Evolutionary conservation across 1,140 invertebrate genomes (phyloP).

Genomic region (Rhysida immarginata): DNA sequence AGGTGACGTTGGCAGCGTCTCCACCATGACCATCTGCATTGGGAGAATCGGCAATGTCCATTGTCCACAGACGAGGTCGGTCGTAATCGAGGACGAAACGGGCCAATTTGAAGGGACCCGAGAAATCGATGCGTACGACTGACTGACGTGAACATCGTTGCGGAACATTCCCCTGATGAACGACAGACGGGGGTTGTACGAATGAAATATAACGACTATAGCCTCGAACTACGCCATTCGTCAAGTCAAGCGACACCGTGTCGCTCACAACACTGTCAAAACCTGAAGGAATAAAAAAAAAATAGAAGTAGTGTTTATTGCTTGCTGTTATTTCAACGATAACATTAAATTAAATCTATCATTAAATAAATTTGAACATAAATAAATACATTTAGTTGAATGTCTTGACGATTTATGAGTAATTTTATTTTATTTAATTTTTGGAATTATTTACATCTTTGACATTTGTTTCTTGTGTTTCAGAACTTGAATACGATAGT

Average conservation of each 20-base stretch:
- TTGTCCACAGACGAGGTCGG: conserved; percentile 25
- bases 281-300: no score
- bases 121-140: conserved; percentile 26
- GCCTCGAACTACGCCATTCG: conserved; percentile 19
- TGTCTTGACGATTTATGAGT: no score
- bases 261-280: no score
- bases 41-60: conserved; percentile 26
- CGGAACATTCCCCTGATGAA: neutral
- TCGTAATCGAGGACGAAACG: conserved; percentile 25
- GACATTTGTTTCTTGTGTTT: no score
- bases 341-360: no score
- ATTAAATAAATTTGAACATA: no score
- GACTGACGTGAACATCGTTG: conserved; percentile 23
- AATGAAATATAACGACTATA: conserved; percentile 27
- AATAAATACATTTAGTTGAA: no score
- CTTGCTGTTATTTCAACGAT: no score
- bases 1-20: neutral
- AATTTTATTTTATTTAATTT: no score
- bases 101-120: conserved; percentile 21
- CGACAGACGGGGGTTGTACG: conserved; percentile 17
- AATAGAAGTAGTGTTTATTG: no score
- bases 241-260: conserved; percentile 4
- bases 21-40: conserved; percentile 24
- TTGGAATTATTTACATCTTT: no score
- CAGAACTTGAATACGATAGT: no score